Evolutionary conservation across 2,888 invertebrate genomes (phyloP), one percentile per base, ranked within the genome.

Genomic region (Conchocele bisecta): DNA sequence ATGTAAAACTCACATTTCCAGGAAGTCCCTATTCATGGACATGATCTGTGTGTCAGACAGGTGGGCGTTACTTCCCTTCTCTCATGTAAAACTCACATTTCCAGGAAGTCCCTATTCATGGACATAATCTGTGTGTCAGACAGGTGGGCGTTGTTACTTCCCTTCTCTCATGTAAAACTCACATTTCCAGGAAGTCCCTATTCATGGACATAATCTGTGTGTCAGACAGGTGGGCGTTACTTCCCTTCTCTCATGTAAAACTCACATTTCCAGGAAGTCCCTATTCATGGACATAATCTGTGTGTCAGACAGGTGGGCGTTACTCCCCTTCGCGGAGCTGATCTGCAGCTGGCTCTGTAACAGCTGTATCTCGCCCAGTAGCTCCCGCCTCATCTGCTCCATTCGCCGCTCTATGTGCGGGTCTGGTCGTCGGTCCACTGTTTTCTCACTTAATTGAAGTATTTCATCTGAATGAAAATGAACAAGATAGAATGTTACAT

Each of bases 231-330:
- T n/a, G n/a, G n/a, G n/a, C n/a, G n/a, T n/a, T n/a, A n/a, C n/a
- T n/a, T n/a, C n/a, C n/a, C n/a, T n/a, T n/a, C n/a, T n/a, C n/a
- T n/a, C n/a, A n/a, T n/a, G n/a, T n/a, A n/a, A n/a, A n/a, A 61
- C 83, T 74, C 71, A 83, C 83, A 83, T 68, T 65, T 83, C 82
- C 54, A 72, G 29, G 26, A 79, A 65, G 75, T 79, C 80, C 60
- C 75, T 73, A 56, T 75, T 73, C 63, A 83, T 67, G 33, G 81
- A 61, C 39, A 73, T 56, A 31, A 77, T 42, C 39, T 81, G 80
- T 59, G 74, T 72, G 15, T 81, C 82, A 42, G 82, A 72, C 37
- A 81, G 26, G 4, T 79, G 69, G 22, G 72, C 57, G 48, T 73
- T 80, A 50, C 69, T 74, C 17, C 82, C 79, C 72, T 79, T 82